phyloP scores from a whole-genome alignment of 2,888 invertebrate species.

The Cryptus viduatorius region DNA sequence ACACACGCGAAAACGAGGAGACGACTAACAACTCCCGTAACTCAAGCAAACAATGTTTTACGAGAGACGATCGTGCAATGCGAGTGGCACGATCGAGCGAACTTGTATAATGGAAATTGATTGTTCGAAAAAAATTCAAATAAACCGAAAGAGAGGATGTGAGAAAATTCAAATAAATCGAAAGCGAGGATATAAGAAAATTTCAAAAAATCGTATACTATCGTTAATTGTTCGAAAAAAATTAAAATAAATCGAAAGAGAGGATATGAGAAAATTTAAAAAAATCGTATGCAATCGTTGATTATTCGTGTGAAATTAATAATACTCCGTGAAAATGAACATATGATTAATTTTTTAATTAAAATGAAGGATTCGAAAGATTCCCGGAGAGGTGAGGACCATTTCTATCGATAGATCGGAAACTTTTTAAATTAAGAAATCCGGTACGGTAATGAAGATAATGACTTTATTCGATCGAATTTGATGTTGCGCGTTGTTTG shows the following conservation, averaged over 20 bases:
- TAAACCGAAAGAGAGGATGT: neutral
- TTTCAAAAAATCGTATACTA: too few relatives aligned
- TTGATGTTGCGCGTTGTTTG: neutral
- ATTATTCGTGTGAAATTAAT: neutral
- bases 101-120: conserved; percentile 2
- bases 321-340: neutral
- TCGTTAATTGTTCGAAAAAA: neutral
- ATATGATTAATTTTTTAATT: neutral
- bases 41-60: conserved; percentile 45
- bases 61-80: conserved; percentile 9
- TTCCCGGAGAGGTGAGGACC: too few relatives aligned
- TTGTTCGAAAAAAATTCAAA: neutral
- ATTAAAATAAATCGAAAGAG: neutral
- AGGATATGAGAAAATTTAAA: neutral
- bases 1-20: neutral
- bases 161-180: neutral
- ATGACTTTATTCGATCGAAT: neutral
- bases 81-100: neutral
- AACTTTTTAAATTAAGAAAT: neutral
- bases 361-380: too few relatives aligned
- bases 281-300: neutral
- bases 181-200: neutral
- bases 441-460: neutral
- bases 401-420: too few relatives aligned
- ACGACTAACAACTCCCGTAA: conserved; percentile 26